Conservation (phyloP, 2,888 invertebrate genomes). For the Odontomyia ornata region DNA sequence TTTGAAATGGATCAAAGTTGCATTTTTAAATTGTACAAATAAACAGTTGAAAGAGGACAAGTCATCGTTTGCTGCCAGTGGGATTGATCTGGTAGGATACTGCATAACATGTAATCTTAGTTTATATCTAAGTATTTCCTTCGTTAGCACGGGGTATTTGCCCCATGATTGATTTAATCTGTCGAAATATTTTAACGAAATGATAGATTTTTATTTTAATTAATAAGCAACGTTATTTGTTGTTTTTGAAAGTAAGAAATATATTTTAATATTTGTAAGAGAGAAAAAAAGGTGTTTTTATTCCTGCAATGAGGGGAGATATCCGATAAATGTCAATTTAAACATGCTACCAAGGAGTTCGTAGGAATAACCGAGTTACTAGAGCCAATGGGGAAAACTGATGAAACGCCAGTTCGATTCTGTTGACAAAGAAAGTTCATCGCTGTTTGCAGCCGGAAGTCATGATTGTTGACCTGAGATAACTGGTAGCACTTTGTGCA, state of each 20-base stretch:
- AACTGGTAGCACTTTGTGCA: too few species aligned
- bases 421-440: too few species aligned
- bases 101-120: neutral
- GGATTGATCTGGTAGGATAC: neutral
- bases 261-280: conserved; percentile 30
- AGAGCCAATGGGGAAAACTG: too few species aligned
- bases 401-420: too few species aligned
- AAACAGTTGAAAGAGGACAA: neutral
- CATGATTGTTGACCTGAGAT: too few species aligned
- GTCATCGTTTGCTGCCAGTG: neutral
- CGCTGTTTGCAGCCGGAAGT: too few species aligned
- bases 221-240: conserved; percentile 35
- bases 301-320: neutral
- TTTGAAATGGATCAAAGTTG: neutral
- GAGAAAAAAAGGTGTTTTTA: neutral
- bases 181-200: neutral
- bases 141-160: neutral
- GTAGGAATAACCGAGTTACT: neutral
- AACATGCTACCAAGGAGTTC: neutral
- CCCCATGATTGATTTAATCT: neutral
- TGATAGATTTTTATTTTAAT: neutral
- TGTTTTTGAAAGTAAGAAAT: conserved; percentile 31
- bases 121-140: neutral
- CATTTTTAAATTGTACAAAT: conserved; percentile 20
- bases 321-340: neutral